phyloP scores from a whole-genome alignment of 1,140 invertebrate species.

The Drosophila leontia region DNA sequence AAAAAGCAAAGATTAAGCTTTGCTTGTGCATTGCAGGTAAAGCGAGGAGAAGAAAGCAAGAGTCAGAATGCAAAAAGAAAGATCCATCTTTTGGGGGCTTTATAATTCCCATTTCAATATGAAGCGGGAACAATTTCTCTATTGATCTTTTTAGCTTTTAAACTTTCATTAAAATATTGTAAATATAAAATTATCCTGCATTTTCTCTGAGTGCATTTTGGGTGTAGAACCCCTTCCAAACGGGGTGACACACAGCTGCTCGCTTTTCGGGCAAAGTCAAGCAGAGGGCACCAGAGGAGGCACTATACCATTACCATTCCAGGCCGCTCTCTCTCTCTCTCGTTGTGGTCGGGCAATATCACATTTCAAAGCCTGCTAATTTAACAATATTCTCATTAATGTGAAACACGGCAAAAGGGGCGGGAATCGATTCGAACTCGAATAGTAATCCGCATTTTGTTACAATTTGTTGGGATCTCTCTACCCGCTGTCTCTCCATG shows the following conservation, averaged over 20 bases:
- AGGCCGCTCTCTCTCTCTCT: slow-evolving; percentile 10
- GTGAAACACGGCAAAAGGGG: slow-evolving; percentile 51
- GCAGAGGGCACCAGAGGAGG: slow-evolving; percentile 43
- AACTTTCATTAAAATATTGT: background rate
- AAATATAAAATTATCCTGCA: too few species aligned
- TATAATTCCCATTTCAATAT: too few species aligned
- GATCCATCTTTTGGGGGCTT: too few species aligned
- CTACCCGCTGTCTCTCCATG: slow-evolving; percentile 20
- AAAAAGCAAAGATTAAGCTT: background rate
- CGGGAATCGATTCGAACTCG: slow-evolving; percentile 43
- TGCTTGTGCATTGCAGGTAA: background rate
- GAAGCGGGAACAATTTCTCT: too few species aligned
- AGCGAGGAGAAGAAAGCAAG: too few species aligned
- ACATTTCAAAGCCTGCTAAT: slow-evolving; percentile 85
- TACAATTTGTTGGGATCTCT: slow-evolving; percentile 59
- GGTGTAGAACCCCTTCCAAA: slow-evolving; percentile 27
- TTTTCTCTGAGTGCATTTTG: slow-evolving; percentile 9
- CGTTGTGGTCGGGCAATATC: slow-evolving; percentile 80
- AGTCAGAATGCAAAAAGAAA: too few species aligned
- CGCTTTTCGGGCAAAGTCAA: slow-evolving; percentile 67
- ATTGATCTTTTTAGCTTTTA: too few species aligned
- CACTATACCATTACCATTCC: slow-evolving; percentile 15
- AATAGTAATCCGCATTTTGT: slow-evolving; percentile 79
- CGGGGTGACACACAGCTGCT: slow-evolving; percentile 64
- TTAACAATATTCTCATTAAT: slow-evolving; percentile 85